phyloP scores from a whole-genome alignment of 64 coral and sea anemone species.

The Exaiptasia diaphana region DNA sequence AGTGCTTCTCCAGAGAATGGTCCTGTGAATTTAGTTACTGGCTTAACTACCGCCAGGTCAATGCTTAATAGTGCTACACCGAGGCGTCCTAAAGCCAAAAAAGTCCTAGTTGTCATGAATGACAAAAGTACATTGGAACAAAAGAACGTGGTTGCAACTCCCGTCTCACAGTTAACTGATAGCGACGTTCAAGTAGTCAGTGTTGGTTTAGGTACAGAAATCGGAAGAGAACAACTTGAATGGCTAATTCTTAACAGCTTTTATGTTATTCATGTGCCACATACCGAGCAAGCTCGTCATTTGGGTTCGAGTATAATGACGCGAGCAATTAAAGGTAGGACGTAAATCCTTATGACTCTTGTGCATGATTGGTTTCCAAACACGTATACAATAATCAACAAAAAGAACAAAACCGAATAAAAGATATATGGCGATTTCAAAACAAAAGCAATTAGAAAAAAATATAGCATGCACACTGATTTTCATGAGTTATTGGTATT shows the following conservation, averaged over 20 bases:
- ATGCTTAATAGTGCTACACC: slow-evolving; percentile 43
- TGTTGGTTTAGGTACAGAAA: slow-evolving; percentile 20
- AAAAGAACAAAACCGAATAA: too few species aligned
- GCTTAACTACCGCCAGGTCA: slow-evolving; percentile 20
- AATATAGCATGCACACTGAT: too few species aligned
- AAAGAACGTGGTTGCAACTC: neutral
- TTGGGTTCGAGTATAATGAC: slow-evolving; percentile 8
- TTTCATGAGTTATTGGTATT: neutral
- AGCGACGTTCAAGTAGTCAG: slow-evolving; percentile 13
- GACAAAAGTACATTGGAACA: neutral
- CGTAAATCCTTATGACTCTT: too few species aligned
- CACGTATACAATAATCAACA: too few species aligned
- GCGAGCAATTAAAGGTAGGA: slow-evolving; percentile 15
- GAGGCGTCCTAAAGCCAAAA: slow-evolving; percentile 37
- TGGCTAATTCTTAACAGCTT: slow-evolving; percentile 9
- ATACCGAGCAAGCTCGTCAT: neutral
- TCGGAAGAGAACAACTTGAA: neutral
- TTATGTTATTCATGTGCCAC: neutral
- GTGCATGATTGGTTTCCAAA: too few species aligned
- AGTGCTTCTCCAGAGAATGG: neutral
- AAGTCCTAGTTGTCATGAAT: slow-evolving; percentile 44
- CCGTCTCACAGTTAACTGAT: neutral
- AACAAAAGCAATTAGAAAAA: too few species aligned
- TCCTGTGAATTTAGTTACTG: slow-evolving; percentile 34
- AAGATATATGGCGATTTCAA: too few species aligned